A percentile compares a stretch with the other conserved stretches of the same genome.
Evolutionary conservation across 2,797 vertebrate species (phyloP).

Genomic region (Amblyopsis hoosieri): DNA sequence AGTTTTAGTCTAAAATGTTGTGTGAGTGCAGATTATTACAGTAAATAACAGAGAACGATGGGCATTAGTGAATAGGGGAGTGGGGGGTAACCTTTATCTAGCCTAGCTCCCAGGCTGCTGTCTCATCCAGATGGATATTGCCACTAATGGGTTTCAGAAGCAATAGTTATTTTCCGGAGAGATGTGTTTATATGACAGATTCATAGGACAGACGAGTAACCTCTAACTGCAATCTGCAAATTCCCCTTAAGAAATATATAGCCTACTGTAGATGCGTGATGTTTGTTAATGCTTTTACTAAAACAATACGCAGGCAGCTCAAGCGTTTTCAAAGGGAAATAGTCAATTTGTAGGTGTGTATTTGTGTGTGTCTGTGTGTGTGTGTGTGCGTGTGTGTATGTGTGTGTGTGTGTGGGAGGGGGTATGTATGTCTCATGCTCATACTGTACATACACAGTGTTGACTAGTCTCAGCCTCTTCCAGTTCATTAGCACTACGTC

Average conservation of each 20-base stretch:
- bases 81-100: no score
- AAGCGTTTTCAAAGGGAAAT: slow-evolving; percentile 19
- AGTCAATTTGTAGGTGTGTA: neutral
- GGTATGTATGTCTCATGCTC: neutral
- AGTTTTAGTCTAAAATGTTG: slow-evolving; percentile 50
- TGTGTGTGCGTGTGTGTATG: slow-evolving; percentile 4
- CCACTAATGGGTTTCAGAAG: slow-evolving; percentile 50
- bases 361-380: neutral
- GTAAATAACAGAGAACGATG: slow-evolving; percentile 50
- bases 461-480: no score
- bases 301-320: slow-evolving; percentile 25
- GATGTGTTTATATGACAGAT: slow-evolving; percentile 37
- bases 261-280: neutral
- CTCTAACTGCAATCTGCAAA: slow-evolving; percentile 7
- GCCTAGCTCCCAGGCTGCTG: slow-evolving; percentile 15
- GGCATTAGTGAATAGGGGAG: slow-evolving; percentile 26
- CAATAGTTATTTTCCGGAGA: slow-evolving; percentile 35
- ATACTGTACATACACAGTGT: neutral
- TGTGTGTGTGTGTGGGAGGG: slow-evolving; percentile 8
- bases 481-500: no score
- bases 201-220: slow-evolving; percentile 16
- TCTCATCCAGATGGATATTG: slow-evolving; percentile 40
- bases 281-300: slow-evolving; percentile 27
- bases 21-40: slow-evolving; percentile 56
- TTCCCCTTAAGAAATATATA: slow-evolving; percentile 31